phyloP scores from a whole-genome alignment of 2,888 invertebrate genomes.

The Synanthedon myopaeformis region DNA sequence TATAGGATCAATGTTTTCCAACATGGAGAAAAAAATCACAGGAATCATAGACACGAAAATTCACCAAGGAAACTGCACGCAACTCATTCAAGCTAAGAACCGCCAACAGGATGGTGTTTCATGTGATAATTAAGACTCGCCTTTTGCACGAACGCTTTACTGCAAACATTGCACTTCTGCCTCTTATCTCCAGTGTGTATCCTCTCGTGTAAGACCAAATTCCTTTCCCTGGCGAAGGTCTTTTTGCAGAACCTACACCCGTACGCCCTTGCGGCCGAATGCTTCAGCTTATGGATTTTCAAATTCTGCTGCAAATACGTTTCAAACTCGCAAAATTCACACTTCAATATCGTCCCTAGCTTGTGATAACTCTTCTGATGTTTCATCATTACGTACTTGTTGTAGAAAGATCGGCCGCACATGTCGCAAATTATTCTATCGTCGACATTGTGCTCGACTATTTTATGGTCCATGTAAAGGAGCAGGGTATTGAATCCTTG shows the following conservation, averaged over 20 bases:
- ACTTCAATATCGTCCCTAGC: conserved; percentile 42
- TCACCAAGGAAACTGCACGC: no score
- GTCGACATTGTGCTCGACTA: no score
- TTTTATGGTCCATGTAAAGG: no score
- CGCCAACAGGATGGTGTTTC: conserved; percentile 7
- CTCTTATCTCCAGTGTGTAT: conserved; percentile 8
- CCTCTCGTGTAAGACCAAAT: conserved; percentile 3
- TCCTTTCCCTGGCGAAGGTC: conserved; percentile 2
- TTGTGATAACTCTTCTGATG: conserved; percentile 49
- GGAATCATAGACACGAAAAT: no score
- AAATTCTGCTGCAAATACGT: background rate
- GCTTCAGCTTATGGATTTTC: background rate
- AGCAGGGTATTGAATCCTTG: no score
- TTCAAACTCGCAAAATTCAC: conserved; percentile 44
- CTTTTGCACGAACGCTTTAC: conserved; percentile 7
- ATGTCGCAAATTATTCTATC: background rate
- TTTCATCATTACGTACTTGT: conserved; percentile 22
- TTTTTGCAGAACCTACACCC: conserved; percentile 7
- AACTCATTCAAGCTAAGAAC: background rate
- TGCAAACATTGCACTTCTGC: conserved; percentile 7
- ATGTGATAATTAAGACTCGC: conserved; percentile 11
- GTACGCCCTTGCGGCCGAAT: conserved; percentile 2
- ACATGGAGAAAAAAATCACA: no score
- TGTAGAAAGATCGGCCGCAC: background rate
- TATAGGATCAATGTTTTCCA: no score